Conservation (phyloP, 1,140 invertebrate species). For the Euglossa dilemma region DNA sequence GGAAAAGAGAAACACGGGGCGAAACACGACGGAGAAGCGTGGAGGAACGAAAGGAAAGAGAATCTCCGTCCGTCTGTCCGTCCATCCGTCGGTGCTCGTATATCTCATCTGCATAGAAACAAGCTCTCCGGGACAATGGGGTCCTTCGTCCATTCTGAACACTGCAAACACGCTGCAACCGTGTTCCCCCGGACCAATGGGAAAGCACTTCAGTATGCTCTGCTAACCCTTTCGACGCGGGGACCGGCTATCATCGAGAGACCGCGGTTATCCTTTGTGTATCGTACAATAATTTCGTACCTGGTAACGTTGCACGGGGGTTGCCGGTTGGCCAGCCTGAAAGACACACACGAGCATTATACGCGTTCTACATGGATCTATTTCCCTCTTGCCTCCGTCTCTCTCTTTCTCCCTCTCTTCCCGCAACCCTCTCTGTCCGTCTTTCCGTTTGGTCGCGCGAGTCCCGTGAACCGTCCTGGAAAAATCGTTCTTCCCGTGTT, state of each 20-base stretch:
- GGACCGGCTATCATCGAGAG: constrained; percentile 65
- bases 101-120: constrained; percentile 81
- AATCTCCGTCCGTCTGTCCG: constrained; percentile 43
- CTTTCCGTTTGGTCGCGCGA: constrained; percentile 13
- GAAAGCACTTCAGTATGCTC: constrained; percentile 73
- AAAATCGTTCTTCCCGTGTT: constrained; percentile 41
- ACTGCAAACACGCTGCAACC: constrained; percentile 79
- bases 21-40: constrained; percentile 20
- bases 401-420: too few species aligned
- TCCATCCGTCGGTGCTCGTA: constrained; percentile 61
- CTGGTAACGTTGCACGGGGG: constrained; percentile 57
- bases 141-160: constrained; percentile 78
- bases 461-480: constrained; percentile 10
- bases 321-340: neutral
- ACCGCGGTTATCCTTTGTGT: constrained; percentile 67
- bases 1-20: constrained; percentile 15
- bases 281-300: constrained; percentile 69
- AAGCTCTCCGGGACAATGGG: constrained; percentile 79
- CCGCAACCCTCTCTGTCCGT: neutral
- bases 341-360: neutral
- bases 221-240: constrained; percentile 74
- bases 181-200: constrained; percentile 72
- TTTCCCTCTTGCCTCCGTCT: neutral
- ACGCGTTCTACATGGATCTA: neutral
- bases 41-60: constrained; percentile 54